Evolutionary conservation across 2,797 vertebrate species (phyloP).

Genomic region (Dryobates pubescens): DNA sequence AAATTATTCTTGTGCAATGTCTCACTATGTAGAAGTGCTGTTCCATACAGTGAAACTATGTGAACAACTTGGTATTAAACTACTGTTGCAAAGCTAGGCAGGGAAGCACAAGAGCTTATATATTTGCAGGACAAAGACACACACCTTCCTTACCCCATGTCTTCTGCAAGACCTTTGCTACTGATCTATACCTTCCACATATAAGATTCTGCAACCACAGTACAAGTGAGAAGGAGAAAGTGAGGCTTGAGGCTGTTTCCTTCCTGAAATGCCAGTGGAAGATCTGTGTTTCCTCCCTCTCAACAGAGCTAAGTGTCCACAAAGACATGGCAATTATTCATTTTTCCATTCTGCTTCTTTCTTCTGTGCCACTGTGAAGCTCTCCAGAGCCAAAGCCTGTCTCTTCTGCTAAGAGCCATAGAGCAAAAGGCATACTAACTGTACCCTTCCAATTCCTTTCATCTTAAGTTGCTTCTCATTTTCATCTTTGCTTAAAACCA

Average conservation of each 20-base stretch:
- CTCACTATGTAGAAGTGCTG: not conserved
- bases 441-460: not conserved
- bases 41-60: not conserved
- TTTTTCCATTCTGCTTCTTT: not conserved
- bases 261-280: not conserved
- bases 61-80: not conserved
- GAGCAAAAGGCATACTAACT: not conserved
- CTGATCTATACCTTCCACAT: not conserved
- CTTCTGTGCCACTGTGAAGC: not conserved
- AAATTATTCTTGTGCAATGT: not conserved
- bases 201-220: not conserved
- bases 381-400: not conserved
- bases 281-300: not conserved
- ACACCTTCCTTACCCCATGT: not conserved
- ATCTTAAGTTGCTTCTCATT: not conserved
- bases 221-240: not conserved
- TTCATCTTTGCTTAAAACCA: not conserved
- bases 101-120: not conserved
- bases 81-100: not conserved
- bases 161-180: not conserved
- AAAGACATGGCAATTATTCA: not conserved
- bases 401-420: not conserved
- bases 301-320: not conserved
- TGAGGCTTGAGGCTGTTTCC: not conserved
- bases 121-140: constrained; percentile 6